Evolutionary conservation across 2,797 vertebrate genomes (phyloP), one percentile per base, ranked within the genome.

Genomic region (Oreonectes daqikongensis): DNA sequence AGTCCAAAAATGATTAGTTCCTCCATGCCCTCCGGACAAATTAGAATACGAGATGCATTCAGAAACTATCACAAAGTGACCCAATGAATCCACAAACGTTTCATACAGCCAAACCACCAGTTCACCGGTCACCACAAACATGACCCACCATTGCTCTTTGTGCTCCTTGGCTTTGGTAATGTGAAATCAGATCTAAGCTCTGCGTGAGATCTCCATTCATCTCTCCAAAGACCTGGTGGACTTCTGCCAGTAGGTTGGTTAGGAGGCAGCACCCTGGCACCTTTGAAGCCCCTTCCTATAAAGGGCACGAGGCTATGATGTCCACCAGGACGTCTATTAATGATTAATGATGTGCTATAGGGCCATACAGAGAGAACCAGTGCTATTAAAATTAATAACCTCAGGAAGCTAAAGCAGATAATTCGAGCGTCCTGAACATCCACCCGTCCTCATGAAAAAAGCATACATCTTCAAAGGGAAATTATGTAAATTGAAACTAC

Each of bases 271-370:
- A 32, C 52, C 65, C 60, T 55, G 32, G 53, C 35, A n/a, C 38
- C 66, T 84, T 82, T 81, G 77, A 81, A 81, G 66, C 30, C 50
- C 18, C 64, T 35, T 17, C 12, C 69, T 81, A 44, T 72, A 57
- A 82, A 75, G 80, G 67, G 35, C 10, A 60, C 18, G 15, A 18
- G 14, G 10, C 55, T 40, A 38, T 28, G 74, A 69, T 72, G 60
- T 77, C 61, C 53, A 63, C 26, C 66, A 66, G 72, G 40, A 78
- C 60, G 53, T 61, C 52, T 66, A 69, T 84, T 61, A 77, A 82
- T 68, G 50, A 78, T 75, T 79, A 48, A 83, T 73, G 46, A 44
- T 50, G 60, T 22, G 44, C 52, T 46, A 50, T 50, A 50, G 12
- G 46, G 20, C 59, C 5, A 38, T 24, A 52, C 55, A 69, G 72